Evolutionary conservation across 1,140 invertebrate species (phyloP).

Genomic region (Pogonomyrmex barbatus): DNA sequence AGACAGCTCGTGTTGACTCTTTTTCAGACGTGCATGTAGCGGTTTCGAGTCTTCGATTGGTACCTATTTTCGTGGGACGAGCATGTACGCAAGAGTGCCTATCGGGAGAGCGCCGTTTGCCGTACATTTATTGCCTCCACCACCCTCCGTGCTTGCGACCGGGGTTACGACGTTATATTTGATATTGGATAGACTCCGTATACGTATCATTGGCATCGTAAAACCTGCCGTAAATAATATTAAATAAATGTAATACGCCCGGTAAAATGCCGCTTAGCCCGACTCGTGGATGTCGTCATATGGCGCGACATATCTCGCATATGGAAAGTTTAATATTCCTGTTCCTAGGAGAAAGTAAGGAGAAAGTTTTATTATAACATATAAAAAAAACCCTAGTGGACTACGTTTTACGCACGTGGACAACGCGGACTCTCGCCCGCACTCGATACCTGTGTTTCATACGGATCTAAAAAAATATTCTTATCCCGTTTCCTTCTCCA

Average conservation of each 20-base stretch:
- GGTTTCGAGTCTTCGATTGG: slow-evolving; percentile 71
- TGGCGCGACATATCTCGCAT: slow-evolving; percentile 43
- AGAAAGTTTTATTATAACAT: slow-evolving; percentile 50
- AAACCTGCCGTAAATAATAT: slow-evolving; percentile 86
- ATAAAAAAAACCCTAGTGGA: slow-evolving; percentile 32
- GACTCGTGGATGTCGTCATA: slow-evolving; percentile 32
- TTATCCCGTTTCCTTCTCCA: neutral
- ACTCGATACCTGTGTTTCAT: slow-evolving; percentile 51
- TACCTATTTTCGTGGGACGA: slow-evolving; percentile 77
- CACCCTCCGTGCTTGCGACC: slow-evolving; percentile 78
- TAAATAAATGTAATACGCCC: slow-evolving; percentile 85
- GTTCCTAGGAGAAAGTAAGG: slow-evolving; percentile 43
- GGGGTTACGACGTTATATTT: slow-evolving; percentile 86
- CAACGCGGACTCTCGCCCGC: neutral
- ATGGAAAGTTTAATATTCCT: slow-evolving; percentile 65
- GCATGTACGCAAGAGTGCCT: slow-evolving; percentile 79
- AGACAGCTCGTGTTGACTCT: slow-evolving; percentile 12
- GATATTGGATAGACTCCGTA: slow-evolving; percentile 85
- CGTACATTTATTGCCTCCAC: slow-evolving; percentile 85
- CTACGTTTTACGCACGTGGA: slow-evolving; percentile 21
- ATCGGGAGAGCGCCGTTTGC: slow-evolving; percentile 83
- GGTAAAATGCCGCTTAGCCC: slow-evolving; percentile 82
- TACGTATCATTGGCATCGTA: slow-evolving; percentile 85
- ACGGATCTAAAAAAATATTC: slow-evolving; percentile 50
- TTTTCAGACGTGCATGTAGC: slow-evolving; percentile 53